phyloP scores from a whole-genome alignment of 2,888 invertebrate genomes.

The Sabatieria punctata region DNA sequence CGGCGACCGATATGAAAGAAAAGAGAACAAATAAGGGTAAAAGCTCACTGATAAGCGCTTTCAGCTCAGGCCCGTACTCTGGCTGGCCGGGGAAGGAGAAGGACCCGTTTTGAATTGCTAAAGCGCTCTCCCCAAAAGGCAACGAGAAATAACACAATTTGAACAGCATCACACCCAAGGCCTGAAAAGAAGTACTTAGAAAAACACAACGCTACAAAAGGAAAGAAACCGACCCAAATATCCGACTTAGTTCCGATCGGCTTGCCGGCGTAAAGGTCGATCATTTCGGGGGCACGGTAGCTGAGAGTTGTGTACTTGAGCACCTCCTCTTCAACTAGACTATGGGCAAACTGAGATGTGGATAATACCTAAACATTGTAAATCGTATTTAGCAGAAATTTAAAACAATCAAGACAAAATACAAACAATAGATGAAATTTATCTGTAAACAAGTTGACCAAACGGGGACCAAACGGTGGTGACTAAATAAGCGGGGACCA shows the following conservation, averaged over 20 bases:
- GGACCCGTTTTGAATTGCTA: constrained; percentile 74
- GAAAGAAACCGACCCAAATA: constrained; percentile 16
- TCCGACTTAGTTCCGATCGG: constrained; percentile 43
- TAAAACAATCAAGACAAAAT: too few species aligned
- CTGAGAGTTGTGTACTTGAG: constrained; percentile 61
- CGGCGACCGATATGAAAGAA: constrained; percentile 13
- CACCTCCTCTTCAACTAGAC: constrained; percentile 20
- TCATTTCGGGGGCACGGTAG: constrained; percentile 79
- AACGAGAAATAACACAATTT: constrained; percentile 71
- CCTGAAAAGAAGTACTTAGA: constrained; percentile 39
- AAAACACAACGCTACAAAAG: neutral
- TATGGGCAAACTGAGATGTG: constrained; percentile 13
- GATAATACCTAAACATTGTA: constrained; percentile 44
- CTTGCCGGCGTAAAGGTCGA: constrained; percentile 66
- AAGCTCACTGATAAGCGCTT: constrained; percentile 52
- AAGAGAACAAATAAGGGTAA: neutral
- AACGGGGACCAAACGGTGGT: too few species aligned
- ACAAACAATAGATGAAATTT: too few species aligned
- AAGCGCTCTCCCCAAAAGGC: constrained; percentile 77
- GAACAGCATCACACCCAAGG: constrained; percentile 68
- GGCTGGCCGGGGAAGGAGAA: constrained; percentile 59
- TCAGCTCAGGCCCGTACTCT: constrained; percentile 51
- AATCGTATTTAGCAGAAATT: constrained; percentile 28
- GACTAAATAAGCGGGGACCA: too few species aligned
- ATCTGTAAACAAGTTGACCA: too few species aligned